Evolutionary conservation across 2,113 vertebrate genomes (phyloP), one percentile per base, ranked within the genome.

Genomic region (Apteryx owenii): DNA sequence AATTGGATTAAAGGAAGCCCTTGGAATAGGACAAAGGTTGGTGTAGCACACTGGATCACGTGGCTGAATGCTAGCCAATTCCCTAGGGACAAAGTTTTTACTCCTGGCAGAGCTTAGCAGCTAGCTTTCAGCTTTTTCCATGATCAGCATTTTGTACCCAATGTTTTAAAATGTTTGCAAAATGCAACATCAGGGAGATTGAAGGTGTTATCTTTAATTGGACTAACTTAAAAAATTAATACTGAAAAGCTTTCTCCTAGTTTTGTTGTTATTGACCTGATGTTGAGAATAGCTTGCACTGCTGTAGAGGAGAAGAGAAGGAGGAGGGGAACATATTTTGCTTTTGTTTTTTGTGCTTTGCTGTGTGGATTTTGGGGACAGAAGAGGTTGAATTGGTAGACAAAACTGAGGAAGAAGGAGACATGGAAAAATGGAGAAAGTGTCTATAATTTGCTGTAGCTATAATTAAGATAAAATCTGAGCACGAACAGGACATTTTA

Each of bases 141-240:
- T 42, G 81, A 83, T 97, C 96, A 98, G 96, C 96, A 96, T 65
- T 97, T 98, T 97, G 87, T 92, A 83, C 88, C 68, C 70, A 96
- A 83, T 96, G 89, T 93, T 96, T 97, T 66, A 93, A 98, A 97
- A 93, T 96, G 88, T 96, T 97, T 97, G 83, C 93, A 91, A 97
- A 98, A 96, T 77, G 93, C 88, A 96, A 72, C 89, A 95, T 95
- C 97, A 97, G 92, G 93, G 92, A 97, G 91, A 89, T 95, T 97
- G 85, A 97, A 96, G 94, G 89, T 98, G 90, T 95, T 98, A 94
- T 38, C 95, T 93, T 97, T 98, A 97, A 97, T 96, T 98, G 95
- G 88, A 97, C 96, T 95, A 95, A 83, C 90, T 95, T 97, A 93
- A 97, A 98, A 98, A 97, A 98, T 96, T 97, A 98, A 96, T 97